Evolutionary conservation across 2,113 vertebrate genomes (phyloP).

Genomic region (Antennarius striatus): DNA sequence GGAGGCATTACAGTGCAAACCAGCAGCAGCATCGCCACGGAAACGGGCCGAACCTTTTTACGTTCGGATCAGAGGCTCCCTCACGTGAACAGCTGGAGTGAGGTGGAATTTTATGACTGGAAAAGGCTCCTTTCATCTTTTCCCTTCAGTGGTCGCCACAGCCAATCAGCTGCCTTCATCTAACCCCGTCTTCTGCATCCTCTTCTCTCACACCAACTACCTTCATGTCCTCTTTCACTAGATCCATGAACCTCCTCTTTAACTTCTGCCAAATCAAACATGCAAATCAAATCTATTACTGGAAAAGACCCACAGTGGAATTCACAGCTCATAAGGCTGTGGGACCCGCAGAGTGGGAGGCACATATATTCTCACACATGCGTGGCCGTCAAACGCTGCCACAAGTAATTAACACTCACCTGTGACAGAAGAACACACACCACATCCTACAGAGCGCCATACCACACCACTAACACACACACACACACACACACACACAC

Average conservation of each 20-base stretch:
- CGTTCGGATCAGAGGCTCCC: conserved; percentile 31
- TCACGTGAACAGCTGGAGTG: conserved; percentile 59
- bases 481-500: conserved; percentile 59
- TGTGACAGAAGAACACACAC: conserved; percentile 55
- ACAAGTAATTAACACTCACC: conserved; percentile 47
- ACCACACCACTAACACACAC: conserved; percentile 61
- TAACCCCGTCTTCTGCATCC: too few relatives aligned
- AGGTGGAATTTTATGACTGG: conserved; percentile 59
- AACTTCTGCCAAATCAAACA: too few relatives aligned
- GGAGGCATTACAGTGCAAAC: conserved; percentile 57
- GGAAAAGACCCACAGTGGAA: conserved; percentile 53
- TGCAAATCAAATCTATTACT: too few relatives aligned
- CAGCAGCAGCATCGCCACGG: conserved; percentile 46
- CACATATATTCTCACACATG: neutral
- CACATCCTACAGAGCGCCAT: conserved; percentile 57
- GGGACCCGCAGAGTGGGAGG: conserved; percentile 12
- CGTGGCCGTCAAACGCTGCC: conserved; percentile 36
- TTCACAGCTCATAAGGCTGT: conserved; percentile 55
- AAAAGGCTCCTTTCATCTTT: conserved; percentile 2
- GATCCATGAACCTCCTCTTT: too few relatives aligned
- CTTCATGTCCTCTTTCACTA: too few relatives aligned
- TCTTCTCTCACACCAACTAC: too few relatives aligned
- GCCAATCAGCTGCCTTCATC: too few relatives aligned
- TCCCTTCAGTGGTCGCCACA: too few relatives aligned
- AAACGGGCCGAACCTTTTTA: conserved; percentile 24